Evolutionary conservation across 1,140 invertebrate genomes (phyloP).

Genomic region (Centruroides sculpturatus): DNA sequence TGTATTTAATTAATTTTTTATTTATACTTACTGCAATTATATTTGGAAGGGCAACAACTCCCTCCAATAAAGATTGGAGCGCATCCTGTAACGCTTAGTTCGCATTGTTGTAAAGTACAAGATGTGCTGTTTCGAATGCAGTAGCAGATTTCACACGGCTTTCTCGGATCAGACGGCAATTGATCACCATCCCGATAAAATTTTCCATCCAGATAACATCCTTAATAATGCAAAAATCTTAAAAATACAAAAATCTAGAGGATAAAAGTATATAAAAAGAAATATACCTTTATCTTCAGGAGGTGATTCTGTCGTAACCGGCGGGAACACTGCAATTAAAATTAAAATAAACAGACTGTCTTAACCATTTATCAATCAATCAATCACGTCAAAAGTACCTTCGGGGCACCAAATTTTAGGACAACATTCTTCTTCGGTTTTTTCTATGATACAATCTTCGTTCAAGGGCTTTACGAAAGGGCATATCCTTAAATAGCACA

Average conservation of each 20-base stretch:
- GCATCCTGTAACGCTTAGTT: slow-evolving; percentile 74
- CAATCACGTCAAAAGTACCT: slow-evolving; percentile 35
- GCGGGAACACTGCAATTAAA: no score
- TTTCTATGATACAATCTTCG: slow-evolving; percentile 76
- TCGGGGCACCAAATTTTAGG: slow-evolving; percentile 83
- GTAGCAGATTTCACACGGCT: slow-evolving; percentile 87
- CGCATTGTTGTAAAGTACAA: slow-evolving; percentile 89
- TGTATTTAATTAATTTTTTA: neutral
- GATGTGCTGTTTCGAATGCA: slow-evolving; percentile 84
- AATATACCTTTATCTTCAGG: no score
- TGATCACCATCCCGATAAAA: slow-evolving; percentile 72
- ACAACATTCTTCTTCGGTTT: slow-evolving; percentile 79
- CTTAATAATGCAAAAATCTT: slow-evolving; percentile 23
- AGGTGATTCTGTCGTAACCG: no score
- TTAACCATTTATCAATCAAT: no score
- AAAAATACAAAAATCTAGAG: no score
- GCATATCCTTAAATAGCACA: slow-evolving; percentile 82
- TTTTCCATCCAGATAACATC: slow-evolving; percentile 66
- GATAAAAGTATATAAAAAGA: no score
- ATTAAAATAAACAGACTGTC: no score
- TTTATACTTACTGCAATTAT: slow-evolving; percentile 29
- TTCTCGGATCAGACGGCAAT: slow-evolving; percentile 58
- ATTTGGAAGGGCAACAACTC: slow-evolving; percentile 67
- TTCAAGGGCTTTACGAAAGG: slow-evolving; percentile 78
- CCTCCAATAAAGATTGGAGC: slow-evolving; percentile 72